Evolutionary conservation across 2,888 invertebrate species (phyloP).

Genomic region (Crossocerus cetratus): DNA sequence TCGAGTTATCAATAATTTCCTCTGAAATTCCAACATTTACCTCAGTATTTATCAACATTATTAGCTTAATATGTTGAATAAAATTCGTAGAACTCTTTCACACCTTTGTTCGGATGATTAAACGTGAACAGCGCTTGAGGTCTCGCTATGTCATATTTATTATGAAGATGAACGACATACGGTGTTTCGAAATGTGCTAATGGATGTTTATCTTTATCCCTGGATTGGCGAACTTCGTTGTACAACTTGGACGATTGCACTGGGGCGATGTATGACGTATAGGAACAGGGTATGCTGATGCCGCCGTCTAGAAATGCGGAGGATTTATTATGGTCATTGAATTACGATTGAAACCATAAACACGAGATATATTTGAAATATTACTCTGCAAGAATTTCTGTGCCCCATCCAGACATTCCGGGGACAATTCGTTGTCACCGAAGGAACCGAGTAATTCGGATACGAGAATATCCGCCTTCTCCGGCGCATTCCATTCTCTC

Average conservation of each 20-base stretch:
- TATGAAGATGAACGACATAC: constrained; percentile 95
- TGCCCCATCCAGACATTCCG: constrained; percentile 98
- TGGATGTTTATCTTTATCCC: constrained; percentile 78
- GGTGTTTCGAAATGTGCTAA: constrained; percentile 86
- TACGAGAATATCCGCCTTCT: constrained; percentile 95
- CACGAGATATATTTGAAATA: not conserved
- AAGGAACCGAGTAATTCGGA: constrained; percentile 98
- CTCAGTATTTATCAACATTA: not conserved
- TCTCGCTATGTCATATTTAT: constrained; percentile 87
- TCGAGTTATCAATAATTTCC: constrained; percentile 82
- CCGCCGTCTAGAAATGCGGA: constrained; percentile 82
- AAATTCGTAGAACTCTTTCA: not conserved
- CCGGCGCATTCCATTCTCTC: constrained; percentile 88
- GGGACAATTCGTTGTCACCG: constrained; percentile 99
- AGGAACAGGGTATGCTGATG: constrained; percentile 92
- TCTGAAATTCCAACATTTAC: constrained; percentile 66
- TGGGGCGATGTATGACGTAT: constrained; percentile 94
- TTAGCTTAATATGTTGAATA: constrained; percentile 37
- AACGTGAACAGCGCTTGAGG: constrained; percentile 91
- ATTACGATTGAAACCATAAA: too few species aligned
- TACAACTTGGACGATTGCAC: constrained; percentile 93
- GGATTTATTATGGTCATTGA: not conserved
- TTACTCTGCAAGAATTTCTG: constrained; percentile 87
- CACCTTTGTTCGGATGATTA: constrained; percentile 90
- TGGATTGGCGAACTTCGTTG: constrained; percentile 83